Evolutionary conservation across 2,113 vertebrate species (phyloP).

Genomic region (Heterocephalus glaber): DNA sequence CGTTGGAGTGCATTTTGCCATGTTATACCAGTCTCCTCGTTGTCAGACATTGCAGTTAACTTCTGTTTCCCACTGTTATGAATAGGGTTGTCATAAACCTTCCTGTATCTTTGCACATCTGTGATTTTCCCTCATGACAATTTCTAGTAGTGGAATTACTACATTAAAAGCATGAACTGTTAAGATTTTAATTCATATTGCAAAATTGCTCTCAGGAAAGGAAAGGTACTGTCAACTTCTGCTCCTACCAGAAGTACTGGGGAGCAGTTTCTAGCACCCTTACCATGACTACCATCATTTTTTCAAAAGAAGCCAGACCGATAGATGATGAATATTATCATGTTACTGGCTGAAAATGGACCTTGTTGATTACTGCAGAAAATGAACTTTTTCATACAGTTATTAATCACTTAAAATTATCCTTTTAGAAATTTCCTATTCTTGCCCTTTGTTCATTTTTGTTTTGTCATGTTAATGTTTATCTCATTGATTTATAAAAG

Average conservation of each 20-base stretch:
- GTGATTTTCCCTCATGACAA: neutral
- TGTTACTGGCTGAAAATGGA: neutral
- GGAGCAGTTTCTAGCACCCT: neutral
- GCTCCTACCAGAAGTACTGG: neutral
- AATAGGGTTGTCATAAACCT: neutral
- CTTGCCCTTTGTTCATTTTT: neutral
- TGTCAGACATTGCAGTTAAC: neutral
- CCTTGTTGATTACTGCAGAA: neutral
- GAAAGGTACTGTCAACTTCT: neutral
- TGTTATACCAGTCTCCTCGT: neutral
- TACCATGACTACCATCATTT: neutral
- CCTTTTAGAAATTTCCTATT: conserved; percentile 25
- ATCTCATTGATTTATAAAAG: neutral
- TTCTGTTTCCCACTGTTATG: neutral
- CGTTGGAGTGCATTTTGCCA: neutral
- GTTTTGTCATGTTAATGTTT: neutral
- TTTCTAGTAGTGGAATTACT: neutral
- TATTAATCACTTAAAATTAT: conserved; percentile 9
- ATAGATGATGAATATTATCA: neutral
- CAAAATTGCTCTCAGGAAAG: conserved; percentile 27
- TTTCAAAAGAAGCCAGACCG: neutral
- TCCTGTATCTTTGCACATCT: neutral
- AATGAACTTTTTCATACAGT: neutral
- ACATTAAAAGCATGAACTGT: neutral
- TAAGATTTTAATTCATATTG: conserved; percentile 25